Evolutionary conservation across 2,113 vertebrate species (phyloP).

Genomic region (Centropristis striata): DNA sequence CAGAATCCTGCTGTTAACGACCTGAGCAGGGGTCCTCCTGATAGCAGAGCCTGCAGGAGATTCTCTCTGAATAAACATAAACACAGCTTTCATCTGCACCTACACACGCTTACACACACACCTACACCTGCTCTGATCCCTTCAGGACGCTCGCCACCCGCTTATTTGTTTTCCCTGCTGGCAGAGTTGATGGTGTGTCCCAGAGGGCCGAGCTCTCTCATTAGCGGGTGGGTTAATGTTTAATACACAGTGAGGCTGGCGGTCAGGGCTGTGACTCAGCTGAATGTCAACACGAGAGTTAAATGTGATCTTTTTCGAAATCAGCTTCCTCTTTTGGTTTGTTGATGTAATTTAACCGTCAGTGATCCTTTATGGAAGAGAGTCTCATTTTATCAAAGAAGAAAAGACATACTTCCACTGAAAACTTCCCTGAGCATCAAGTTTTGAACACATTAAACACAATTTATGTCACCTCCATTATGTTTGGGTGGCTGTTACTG

Average conservation of each 20-base stretch:
- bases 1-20: conserved; percentile 10
- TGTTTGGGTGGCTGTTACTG: too few species aligned
- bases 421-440: too few species aligned
- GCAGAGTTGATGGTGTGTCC: too few species aligned
- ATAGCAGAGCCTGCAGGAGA: conserved; percentile 2
- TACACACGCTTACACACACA: background rate
- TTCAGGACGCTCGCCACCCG: background rate
- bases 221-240: background rate
- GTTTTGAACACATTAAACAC: too few species aligned
- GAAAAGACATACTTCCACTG: too few species aligned
- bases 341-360: too few species aligned
- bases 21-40: conserved; percentile 13
- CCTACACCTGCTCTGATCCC: background rate
- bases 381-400: too few species aligned
- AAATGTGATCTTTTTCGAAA: background rate
- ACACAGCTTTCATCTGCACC: background rate
- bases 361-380: too few species aligned
- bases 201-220: background rate
- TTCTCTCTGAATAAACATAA: background rate
- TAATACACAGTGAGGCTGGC: background rate
- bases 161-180: background rate
- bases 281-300: background rate
- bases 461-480: too few species aligned
- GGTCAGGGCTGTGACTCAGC: background rate
- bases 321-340: background rate